Conservation (phyloP, 1,140 invertebrate species). For the Trissolcus basalis region DNA sequence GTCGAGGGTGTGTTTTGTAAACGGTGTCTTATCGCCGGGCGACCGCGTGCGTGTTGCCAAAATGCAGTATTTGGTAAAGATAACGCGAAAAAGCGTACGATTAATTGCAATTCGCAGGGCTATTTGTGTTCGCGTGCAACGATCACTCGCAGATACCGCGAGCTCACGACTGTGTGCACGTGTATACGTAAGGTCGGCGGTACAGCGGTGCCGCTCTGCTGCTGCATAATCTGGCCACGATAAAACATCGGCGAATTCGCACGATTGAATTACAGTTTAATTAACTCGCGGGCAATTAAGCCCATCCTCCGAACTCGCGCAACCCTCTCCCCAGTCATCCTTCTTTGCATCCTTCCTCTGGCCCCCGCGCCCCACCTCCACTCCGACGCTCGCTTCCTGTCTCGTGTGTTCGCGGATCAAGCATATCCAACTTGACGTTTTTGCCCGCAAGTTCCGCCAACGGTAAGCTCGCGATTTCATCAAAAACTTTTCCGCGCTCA, state of each 20-base stretch:
- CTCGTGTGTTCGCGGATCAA: conserved; percentile 62
- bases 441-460: conserved; percentile 64
- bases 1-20: conserved; percentile 8
- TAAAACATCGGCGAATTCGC: conserved; percentile 74
- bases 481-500: conserved; percentile 68
- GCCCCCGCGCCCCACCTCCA: conserved; percentile 1
- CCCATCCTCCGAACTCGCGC: conserved; percentile 50
- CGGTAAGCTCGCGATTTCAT: conserved; percentile 69
- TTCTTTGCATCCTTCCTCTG: conserved; percentile 2
- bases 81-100: conserved; percentile 45
- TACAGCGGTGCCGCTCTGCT: conserved; percentile 58
- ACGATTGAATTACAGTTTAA: conserved; percentile 76
- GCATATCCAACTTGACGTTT: conserved; percentile 54
- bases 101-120: conserved; percentile 34
- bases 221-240: conserved; percentile 63
- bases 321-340: conserved; percentile 26
- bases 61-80: conserved; percentile 39
- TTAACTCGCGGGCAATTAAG: conserved; percentile 74
- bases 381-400: conserved; percentile 48
- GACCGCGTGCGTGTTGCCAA: conserved; percentile 26
- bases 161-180: conserved; percentile 46
- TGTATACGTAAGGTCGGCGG: conserved; percentile 45
- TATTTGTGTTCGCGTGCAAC: conserved; percentile 49
- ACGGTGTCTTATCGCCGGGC: conserved; percentile 11
- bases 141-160: conserved; percentile 41